Base-by-base conservation (phyloP, 2,888 invertebrate genomes). In the Euzophera pinguis region DNA sequence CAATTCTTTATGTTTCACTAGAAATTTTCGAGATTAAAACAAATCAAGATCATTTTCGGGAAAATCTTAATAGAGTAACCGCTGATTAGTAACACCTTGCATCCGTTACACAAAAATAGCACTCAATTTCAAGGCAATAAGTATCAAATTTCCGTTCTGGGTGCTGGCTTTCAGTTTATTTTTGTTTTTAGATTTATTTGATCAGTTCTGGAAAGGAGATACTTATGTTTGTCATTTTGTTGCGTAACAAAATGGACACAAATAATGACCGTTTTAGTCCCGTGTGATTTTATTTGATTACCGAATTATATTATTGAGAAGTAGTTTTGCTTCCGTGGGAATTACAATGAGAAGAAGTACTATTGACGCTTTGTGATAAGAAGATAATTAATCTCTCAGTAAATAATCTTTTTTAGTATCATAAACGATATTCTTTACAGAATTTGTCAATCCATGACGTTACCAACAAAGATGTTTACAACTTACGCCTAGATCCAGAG, bases 21-120 rank as follows among this genome's bases (percentile, higher is more conserved):
- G 49, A 50, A 50, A 29, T 16, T 50, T 32, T 50, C 8, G 27
- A 50, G 49, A 14, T 14, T 50, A 41, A n/a, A 50, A 50, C 49
- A 50, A 50, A 50, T 50, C 39, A 29, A 50, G 29, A 50, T 39
- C 32, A 41, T 27, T 50, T 50, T 32, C 32, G 8, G 29, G 49
- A 39, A 50, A 50, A 50, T 39, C 41, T 50, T 50, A 39, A 50
- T 50, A 39, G 39, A 41, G 29, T 16, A 5, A 29, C 39, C 10
- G n/a, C 12, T 39, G 39, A 50, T 29, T 32, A 9, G 39, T 39
- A 39, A 41, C 49, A 50, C 39, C 29, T 41, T 32, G 32, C 16
- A 41, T 39, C 39, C 37, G 38, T 14, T 27, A 38, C 27, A 14
- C 39, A n/a, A 50, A 39, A 29, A 39, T 50, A 50, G 8, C 4